A percentile compares a stretch with the other conserved stretches of the same genome.
phyloP scores from a whole-genome alignment of 2,888 invertebrate species.

The Gymnoscelis rufifasciata region DNA sequence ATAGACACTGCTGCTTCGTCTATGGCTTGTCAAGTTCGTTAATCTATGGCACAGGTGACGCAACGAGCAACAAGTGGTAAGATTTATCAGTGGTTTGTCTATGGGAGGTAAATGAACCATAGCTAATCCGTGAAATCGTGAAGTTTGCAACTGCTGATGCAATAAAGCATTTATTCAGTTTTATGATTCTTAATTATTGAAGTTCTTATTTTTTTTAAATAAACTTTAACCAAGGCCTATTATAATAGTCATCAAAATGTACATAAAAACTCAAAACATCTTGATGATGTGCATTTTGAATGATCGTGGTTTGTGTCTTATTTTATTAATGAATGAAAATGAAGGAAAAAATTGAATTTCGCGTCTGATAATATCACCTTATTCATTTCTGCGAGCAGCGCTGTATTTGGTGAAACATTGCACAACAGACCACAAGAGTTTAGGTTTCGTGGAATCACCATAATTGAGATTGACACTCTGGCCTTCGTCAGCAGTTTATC shows the following conservation, averaged over 20 bases:
- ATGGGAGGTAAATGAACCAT: constrained; percentile 47
- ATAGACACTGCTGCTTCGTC: constrained; percentile 6
- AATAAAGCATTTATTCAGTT: constrained; percentile 23
- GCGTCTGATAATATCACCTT: too few relatives aligned
- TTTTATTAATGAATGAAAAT: too few relatives aligned
- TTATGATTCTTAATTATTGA: too few relatives aligned
- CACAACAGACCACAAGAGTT: constrained; percentile 1
- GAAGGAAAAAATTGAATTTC: too few relatives aligned
- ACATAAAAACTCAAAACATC: too few relatives aligned
- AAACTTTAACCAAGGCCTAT: too few relatives aligned
- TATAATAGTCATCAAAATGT: too few relatives aligned
- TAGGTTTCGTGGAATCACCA: neutral
- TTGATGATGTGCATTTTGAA: too few relatives aligned
- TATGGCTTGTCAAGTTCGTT: neutral
- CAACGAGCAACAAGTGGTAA: constrained; percentile 42
- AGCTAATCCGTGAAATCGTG: constrained; percentile 54
- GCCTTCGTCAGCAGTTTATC: neutral
- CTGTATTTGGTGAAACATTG: constrained; percentile 1
- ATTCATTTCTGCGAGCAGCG: neutral
- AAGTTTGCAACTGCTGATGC: constrained; percentile 37
- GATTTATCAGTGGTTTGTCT: constrained; percentile 5
- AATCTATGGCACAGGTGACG: constrained; percentile 4
- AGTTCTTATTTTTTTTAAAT: too few relatives aligned
- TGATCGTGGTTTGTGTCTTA: too few relatives aligned
- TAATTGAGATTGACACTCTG: neutral